Conservation (phyloP, 2,797 vertebrate genomes). For the Cyprinella venusta region DNA sequence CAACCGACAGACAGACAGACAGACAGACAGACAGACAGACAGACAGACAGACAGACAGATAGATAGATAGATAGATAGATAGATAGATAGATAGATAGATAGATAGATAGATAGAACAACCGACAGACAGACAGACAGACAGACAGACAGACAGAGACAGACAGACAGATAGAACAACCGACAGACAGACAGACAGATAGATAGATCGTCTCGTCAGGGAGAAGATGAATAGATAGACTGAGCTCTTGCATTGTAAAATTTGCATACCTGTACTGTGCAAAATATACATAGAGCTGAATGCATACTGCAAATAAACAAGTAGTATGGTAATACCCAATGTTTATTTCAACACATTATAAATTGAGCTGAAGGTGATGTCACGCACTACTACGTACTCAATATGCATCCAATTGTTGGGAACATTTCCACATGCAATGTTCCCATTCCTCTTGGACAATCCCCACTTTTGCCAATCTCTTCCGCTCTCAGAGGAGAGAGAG, state of each 20-base stretch:
- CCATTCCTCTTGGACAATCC: slow-evolving; percentile 28
- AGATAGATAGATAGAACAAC: neutral
- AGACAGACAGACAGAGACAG: neutral
- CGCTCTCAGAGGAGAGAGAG: slow-evolving; percentile 43
- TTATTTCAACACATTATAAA: slow-evolving; percentile 19
- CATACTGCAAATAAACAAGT: neutral
- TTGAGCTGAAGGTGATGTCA: slow-evolving; percentile 18
- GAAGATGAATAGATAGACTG: neutral
- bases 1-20: no score
- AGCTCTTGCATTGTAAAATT: neutral
- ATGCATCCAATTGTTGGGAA: slow-evolving; percentile 14
- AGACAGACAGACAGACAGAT: no score
- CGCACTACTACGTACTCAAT: slow-evolving; percentile 22
- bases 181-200: neutral
- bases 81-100: neutral
- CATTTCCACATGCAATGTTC: slow-evolving; percentile 13
- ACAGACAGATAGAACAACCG: neutral
- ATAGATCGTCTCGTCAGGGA: neutral
- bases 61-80: neutral
- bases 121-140: no score
- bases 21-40: neutral
- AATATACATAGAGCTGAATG: neutral
- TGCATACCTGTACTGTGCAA: neutral
- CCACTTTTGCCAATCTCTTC: slow-evolving; percentile 11
- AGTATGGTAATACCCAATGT: slow-evolving; percentile 17